These are phyloP conservation scores for Achatina immaculata DNA, from an alignment of 1,140 invertebrate species.

Conservation along the genomic window DNA sequence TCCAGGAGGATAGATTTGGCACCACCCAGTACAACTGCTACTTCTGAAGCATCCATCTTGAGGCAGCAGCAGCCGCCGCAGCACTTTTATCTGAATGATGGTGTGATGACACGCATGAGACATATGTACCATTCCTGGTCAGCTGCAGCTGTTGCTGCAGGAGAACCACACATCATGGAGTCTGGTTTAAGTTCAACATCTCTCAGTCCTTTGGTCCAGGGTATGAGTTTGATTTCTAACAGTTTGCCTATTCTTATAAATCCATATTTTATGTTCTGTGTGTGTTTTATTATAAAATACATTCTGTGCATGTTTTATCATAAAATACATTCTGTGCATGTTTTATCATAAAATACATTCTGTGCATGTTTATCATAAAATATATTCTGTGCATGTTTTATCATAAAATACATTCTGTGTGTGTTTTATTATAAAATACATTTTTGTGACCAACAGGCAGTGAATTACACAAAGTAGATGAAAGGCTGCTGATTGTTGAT, in stretches of 20 bases:
- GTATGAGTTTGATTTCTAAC: not conserved
- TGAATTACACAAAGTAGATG: no score
- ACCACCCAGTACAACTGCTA: not conserved
- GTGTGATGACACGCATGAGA: not conserved
- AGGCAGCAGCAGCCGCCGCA: not conserved
- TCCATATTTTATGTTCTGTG: not conserved
- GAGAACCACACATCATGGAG: slow-evolving; percentile 11
- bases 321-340: no score
- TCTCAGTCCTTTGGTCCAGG: not conserved
- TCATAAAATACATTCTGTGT: no score
- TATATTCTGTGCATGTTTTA: no score
- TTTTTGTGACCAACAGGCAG: no score
- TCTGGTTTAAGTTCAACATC: not conserved
- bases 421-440: no score
- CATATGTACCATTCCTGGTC: slow-evolving; percentile 19
- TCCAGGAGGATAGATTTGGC: not conserved
- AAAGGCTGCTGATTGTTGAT: no score
- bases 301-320: no score
- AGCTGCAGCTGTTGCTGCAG: slow-evolving; percentile 1
- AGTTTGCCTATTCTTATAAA: not conserved
- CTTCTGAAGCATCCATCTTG: not conserved
- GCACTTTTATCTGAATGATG: not conserved
- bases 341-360: no score
- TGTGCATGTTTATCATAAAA: no score
- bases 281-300: no score